Evolutionary conservation across 2,888 invertebrate genomes (phyloP).

Genomic region (Rhagonycha lutea): DNA sequence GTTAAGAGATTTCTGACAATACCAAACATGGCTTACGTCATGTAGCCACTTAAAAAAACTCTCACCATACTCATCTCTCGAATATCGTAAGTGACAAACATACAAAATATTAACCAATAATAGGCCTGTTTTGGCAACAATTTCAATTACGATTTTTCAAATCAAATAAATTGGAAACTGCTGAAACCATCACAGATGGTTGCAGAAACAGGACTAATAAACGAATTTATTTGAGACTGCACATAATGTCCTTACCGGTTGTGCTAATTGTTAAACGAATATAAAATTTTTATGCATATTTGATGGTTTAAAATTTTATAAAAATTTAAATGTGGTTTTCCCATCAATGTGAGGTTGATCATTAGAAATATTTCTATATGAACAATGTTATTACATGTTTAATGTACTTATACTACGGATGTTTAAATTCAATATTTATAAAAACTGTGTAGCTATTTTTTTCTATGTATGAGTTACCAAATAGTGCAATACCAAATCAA

Average conservation of each 20-base stretch:
- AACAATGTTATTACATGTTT: not conserved
- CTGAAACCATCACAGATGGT: not conserved
- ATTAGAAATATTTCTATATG: not conserved
- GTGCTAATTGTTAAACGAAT: not conserved
- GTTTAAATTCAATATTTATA: not conserved
- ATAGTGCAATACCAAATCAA: slow-evolving; percentile 2
- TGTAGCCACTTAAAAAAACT: too few species aligned
- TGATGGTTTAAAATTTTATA: not conserved
- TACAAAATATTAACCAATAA: too few species aligned
- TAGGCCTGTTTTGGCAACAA: too few species aligned
- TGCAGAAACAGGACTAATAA: not conserved
- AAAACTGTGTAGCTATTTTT: not conserved
- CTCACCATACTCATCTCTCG: too few species aligned
- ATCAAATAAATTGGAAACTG: too few species aligned
- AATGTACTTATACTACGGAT: not conserved
- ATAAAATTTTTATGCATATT: not conserved
- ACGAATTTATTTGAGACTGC: not conserved
- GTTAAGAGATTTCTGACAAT: too few species aligned
- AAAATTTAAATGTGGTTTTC: not conserved
- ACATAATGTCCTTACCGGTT: not conserved
- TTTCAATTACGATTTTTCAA: too few species aligned
- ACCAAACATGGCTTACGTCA: too few species aligned
- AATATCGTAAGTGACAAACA: not conserved
- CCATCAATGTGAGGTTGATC: slow-evolving; percentile 1
- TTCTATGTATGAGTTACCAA: slow-evolving; percentile 1